Conservation (phyloP, 2,113 vertebrate genomes). For the Rhipidura dahli region DNA sequence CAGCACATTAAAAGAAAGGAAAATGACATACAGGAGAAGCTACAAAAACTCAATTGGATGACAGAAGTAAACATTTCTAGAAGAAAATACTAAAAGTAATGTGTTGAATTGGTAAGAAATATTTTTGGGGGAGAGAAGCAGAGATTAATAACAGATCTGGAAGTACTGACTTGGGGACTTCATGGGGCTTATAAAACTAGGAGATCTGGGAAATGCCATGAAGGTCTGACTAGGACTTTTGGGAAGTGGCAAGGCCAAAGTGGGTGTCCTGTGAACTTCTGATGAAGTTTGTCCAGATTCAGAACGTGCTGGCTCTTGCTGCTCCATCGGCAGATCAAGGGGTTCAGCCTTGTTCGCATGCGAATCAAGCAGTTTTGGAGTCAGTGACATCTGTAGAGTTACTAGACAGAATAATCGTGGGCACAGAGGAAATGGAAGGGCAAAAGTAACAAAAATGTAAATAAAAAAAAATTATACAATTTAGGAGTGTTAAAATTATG, state of each 20-base stretch:
- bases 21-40: conserved; percentile 45
- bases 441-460: conserved; percentile 52
- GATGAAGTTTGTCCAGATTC: conserved; percentile 70
- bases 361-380: conserved; percentile 70
- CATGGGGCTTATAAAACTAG: conserved; percentile 78
- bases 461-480: conserved; percentile 27
- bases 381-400: conserved; percentile 79
- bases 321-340: conserved; percentile 51
- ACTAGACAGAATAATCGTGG: conserved; percentile 73
- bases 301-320: conserved; percentile 56
- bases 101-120: conserved; percentile 16
- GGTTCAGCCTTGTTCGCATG: conserved; percentile 62
- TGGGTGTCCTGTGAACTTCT: conserved; percentile 62
- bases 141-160: conserved; percentile 70
- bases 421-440: conserved; percentile 71
- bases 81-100: conserved; percentile 46
- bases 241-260: conserved; percentile 70
- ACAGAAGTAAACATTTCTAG: conserved; percentile 50
- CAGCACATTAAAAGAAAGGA: conserved; percentile 34
- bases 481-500: conserved; percentile 41
- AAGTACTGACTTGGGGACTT: conserved; percentile 83
- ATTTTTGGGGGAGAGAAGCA: conserved; percentile 13
- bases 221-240: conserved; percentile 75
- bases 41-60: conserved; percentile 42
- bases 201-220: conserved; percentile 71